Conservation (phyloP, 2,113 vertebrate species). For the Helogale parvula region DNA sequence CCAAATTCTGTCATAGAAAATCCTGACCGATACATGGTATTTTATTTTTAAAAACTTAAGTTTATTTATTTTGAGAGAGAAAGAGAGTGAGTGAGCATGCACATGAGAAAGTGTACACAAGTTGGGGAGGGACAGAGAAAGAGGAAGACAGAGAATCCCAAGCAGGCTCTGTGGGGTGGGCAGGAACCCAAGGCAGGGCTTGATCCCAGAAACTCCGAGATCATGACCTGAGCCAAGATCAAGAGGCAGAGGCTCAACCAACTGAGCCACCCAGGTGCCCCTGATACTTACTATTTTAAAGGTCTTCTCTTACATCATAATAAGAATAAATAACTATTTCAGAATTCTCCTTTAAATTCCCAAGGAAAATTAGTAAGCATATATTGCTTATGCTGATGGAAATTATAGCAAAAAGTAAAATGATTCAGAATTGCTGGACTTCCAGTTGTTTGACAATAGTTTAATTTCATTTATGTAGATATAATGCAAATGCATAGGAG, state of each 20-base stretch:
- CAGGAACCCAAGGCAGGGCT: too few species aligned
- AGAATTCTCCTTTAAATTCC: neutral
- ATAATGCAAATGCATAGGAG: neutral
- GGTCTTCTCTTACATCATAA: neutral
- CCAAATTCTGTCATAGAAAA: neutral
- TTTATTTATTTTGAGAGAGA: too few species aligned
- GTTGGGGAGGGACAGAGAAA: too few species aligned
- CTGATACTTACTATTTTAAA: neutral
- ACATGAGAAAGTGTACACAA: too few species aligned
- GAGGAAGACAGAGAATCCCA: too few species aligned
- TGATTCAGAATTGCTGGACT: neutral
- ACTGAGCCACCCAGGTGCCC: too few species aligned
- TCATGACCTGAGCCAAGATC: too few species aligned
- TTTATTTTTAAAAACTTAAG: neutral
- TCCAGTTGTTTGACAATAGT: neutral
- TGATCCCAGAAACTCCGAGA: too few species aligned
- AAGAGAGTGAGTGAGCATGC: too few species aligned
- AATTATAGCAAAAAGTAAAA: neutral
- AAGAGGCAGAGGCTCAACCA: too few species aligned
- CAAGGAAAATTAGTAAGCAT: neutral
- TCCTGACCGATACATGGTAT: neutral
- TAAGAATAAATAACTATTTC: neutral
- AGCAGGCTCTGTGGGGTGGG: too few species aligned
- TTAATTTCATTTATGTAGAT: neutral
- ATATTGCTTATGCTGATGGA: neutral